Evolutionary conservation across 2,113 vertebrate genomes (phyloP).

Genomic region (Tychaedon coryphoeus): DNA sequence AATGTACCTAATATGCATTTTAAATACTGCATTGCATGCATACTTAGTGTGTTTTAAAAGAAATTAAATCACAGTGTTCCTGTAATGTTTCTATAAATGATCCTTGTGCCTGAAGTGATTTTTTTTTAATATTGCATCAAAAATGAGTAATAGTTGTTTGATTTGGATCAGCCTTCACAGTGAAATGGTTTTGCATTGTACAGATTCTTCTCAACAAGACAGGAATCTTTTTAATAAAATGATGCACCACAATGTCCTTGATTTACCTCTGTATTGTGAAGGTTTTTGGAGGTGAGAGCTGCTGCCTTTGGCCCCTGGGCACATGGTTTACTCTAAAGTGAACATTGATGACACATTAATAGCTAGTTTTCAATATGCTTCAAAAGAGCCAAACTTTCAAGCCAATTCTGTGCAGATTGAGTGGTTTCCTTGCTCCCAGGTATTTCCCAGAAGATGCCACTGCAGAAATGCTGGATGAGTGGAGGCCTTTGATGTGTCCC

Average conservation of each 20-base stretch:
- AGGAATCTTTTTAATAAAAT: neutral
- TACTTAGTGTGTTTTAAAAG: neutral
- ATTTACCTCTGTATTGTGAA: neutral
- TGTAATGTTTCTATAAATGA: neutral
- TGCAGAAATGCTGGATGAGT: conserved; percentile 94
- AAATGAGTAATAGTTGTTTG: neutral
- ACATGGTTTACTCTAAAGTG: neutral
- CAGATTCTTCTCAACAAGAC: neutral
- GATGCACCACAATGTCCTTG: neutral
- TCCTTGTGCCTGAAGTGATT: neutral
- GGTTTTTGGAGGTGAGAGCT: neutral
- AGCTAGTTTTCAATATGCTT: neutral
- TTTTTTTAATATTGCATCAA: neutral
- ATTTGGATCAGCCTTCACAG: neutral
- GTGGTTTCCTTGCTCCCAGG: conserved; percentile 60
- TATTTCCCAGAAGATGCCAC: conserved; percentile 91
- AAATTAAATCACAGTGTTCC: neutral
- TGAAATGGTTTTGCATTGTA: neutral
- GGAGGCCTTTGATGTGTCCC: conserved; percentile 94
- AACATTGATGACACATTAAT: neutral
- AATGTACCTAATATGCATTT: neutral
- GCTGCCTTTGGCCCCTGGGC: neutral
- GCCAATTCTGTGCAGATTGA: neutral
- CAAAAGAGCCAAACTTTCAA: neutral
- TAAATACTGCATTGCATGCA: neutral